Evolutionary conservation across 2,113 vertebrate genomes (phyloP), one percentile per base, ranked within the genome.

Genomic region (Rostratula benghalensis): DNA sequence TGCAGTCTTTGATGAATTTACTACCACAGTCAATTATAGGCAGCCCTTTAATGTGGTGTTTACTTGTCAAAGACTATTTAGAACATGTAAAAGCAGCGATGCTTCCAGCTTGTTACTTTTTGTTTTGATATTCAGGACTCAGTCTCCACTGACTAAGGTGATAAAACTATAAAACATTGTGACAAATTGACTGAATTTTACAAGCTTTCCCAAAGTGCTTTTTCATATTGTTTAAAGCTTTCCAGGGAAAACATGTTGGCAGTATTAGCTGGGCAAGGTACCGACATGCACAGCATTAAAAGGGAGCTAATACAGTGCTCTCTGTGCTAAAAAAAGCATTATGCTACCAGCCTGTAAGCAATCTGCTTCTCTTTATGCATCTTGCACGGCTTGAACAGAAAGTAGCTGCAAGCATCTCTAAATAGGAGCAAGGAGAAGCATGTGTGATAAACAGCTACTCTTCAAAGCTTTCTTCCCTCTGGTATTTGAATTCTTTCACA

Each of bases 171-270:
- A 94, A 95, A 96, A 90, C 83, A 83, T 68, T 30, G 45, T 95
- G 90, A 92, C 84, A 95, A 95, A 93, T 73, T 93, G 95, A 95
- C 92, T 91, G 90, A 82, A 93, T 95, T 94, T 95, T 96, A 96
- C 92, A 95, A 93, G 90, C 80, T 68, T 96, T 89, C 95, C 68
- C 83, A 87, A 94, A 96, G 89, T 94, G 81, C 50, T 89, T 93
- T 90, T 95, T 94, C 83, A 65, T 82, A 96, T 87, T 87, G 83
- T 94, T 96, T 89, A 96, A 89, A 91, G 94, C 77, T 96, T 96
- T 91, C 92, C 65, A 94, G 89, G 77, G 91, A 95, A 94, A 95
- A 96, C 68, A 41, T 43, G 61, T 54, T 92, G 93, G 86, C 94
- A 94, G 65, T 79, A 95, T 87, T 87, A 94, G 65, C 86, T 89